Evolutionary conservation across 2,797 vertebrate genomes (phyloP), one percentile per base, ranked within the genome.

Genomic region (Valencia hispanica): DNA sequence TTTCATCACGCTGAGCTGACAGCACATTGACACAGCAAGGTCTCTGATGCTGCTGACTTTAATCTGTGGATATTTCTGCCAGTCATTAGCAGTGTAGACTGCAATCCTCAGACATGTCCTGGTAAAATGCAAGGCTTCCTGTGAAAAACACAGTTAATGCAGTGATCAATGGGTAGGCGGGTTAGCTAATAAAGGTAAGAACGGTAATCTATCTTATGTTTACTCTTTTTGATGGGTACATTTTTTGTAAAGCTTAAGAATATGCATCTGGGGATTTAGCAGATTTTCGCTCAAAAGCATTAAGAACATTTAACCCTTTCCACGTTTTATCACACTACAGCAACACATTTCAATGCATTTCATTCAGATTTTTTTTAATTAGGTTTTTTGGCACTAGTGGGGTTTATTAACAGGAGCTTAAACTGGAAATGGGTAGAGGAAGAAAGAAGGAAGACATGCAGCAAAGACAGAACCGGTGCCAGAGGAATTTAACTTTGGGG

Each of bases 1-100:
- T 88, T 93, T 93, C 93, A 94, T 89, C 84, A 75, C 47, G 70
- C 84, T 73, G 84, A 75, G 88, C 83, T 84, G 84, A 86, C 85
- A 76, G 81, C 69, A 27, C 78, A 81, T 83, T 74, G 80, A 84
- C 78, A 81, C 75, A 68, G 81, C n/a, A 76, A 87, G 83, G 80
- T 83, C 30, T 68, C 73, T 57, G 82, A 84, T 51, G 70, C 79
- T 63, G 76, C 71, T 79, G 17, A 1, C 72, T 85, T 81, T 87
- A 85, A 91, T 91, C 86, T 73, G 80, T 15, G 32, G 82, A 87
- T 83, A 79, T 84, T 85, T 88, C 85, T 83, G 78, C 83, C 72
- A 84, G 79, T 88, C 84, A 90, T 91, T 84, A 86, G 79, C 74
- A 5, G 65, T 20, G 79, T 34, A 50, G 69, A 70, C 75, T 32